These are phyloP conservation scores for Cuniculus paca DNA, from an alignment of 2,797 vertebrate species.

Conservation along the genomic window DNA sequence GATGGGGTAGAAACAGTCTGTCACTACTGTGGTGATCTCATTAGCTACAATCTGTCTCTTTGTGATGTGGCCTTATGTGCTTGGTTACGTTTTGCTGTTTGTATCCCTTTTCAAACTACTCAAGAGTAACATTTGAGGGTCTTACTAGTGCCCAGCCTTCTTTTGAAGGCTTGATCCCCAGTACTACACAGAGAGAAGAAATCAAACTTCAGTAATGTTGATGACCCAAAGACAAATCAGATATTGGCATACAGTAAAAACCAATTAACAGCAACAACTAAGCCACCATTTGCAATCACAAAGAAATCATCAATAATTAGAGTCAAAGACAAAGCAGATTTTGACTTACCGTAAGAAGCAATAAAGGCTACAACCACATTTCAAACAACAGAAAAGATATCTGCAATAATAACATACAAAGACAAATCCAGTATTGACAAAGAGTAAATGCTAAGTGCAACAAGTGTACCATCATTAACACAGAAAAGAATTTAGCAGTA, in stretches of 20 bases:
- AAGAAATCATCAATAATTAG: background rate
- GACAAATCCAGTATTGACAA: background rate
- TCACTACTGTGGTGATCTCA: too few species aligned
- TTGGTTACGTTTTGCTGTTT: background rate
- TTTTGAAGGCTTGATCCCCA: background rate
- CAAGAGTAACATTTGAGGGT: background rate
- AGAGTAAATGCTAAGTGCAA: background rate
- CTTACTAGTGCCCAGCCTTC: background rate
- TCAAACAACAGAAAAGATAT: background rate
- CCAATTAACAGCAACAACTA: background rate
- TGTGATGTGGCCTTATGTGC: too few species aligned
- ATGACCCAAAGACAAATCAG: background rate
- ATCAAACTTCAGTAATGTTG: background rate
- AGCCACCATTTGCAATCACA: too few species aligned
- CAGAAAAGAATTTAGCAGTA: background rate
- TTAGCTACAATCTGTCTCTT: background rate
- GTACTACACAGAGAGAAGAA: background rate
- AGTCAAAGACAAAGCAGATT: background rate
- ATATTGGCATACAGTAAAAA: background rate
- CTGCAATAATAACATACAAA: background rate
- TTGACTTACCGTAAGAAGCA: background rate
- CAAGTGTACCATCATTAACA: background rate
- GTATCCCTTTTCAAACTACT: background rate
- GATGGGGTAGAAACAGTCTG: too few species aligned
- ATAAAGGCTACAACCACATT: background rate